A percentile compares a stretch with the other conserved stretches of the same genome.
These are phyloP conservation scores for Eristalis pertinax DNA, from an alignment of 2,888 invertebrate species.

Conservation along the genomic window DNA sequence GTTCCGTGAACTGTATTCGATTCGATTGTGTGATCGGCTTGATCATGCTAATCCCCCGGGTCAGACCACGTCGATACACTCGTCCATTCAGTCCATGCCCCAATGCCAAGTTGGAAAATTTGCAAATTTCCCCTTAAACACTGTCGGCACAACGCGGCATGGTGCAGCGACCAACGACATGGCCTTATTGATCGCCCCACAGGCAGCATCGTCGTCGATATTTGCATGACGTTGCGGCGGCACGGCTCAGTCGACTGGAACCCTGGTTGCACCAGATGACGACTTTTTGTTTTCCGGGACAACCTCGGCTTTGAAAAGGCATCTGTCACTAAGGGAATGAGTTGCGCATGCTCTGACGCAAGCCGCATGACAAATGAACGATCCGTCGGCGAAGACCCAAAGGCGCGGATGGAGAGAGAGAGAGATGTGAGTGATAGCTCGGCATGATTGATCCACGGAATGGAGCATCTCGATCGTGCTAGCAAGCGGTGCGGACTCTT, in stretches of 20 bases:
- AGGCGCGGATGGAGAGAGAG: not conserved
- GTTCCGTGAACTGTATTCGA: slow-evolving; percentile 35
- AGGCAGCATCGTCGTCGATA: slow-evolving; percentile 9
- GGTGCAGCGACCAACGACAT: not conserved
- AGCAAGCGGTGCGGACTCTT: not conserved
- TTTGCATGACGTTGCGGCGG: slow-evolving; percentile 12
- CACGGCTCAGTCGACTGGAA: not conserved
- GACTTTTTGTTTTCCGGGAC: slow-evolving; percentile 42
- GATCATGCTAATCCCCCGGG: slow-evolving; percentile 37
- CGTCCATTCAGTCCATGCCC: slow-evolving; percentile 22
- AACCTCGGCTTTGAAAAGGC: slow-evolving; percentile 52
- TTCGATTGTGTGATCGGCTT: slow-evolving; percentile 47
- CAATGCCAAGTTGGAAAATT: slow-evolving; percentile 38
- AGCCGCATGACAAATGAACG: slow-evolving; percentile 40
- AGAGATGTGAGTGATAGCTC: not conserved
- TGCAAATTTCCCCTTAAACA: slow-evolving; percentile 32
- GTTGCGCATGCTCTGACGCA: slow-evolving; percentile 10
- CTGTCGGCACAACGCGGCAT: not conserved
- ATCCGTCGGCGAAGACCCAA: not conserved
- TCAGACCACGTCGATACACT: slow-evolving; percentile 17
- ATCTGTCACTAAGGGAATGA: slow-evolving; percentile 39
- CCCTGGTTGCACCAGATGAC: too few species aligned
- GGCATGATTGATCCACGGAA: slow-evolving; percentile 16
- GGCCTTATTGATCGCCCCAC: not conserved
- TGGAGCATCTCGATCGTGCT: slow-evolving; percentile 10